Evolutionary conservation across 2,888 invertebrate species (phyloP).

Genomic region (Sympetrum striolatum): DNA sequence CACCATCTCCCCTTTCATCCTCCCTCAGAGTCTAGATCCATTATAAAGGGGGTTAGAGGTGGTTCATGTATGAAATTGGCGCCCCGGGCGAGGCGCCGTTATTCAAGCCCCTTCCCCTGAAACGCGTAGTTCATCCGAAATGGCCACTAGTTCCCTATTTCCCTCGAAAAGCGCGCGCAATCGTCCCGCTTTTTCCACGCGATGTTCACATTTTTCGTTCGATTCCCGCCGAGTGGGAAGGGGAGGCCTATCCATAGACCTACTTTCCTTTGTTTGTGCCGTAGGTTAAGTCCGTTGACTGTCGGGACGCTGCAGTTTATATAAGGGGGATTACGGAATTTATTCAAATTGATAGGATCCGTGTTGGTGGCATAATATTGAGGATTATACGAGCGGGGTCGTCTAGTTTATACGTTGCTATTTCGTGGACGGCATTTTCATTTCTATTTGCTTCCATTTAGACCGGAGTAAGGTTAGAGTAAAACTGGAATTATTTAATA

Average conservation of each 20-base stretch:
- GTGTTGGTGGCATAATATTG: too few species aligned
- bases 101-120: background rate
- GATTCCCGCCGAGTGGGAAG: background rate
- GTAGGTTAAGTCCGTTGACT: background rate
- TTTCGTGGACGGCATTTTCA: too few species aligned
- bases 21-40: background rate
- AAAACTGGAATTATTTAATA: too few species aligned
- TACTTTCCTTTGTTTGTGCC: background rate
- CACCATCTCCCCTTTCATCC: background rate
- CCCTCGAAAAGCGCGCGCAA: background rate
- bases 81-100: conserved; percentile 17
- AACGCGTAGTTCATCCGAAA: background rate
- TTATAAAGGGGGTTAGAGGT: conserved; percentile 28
- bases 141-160: background rate
- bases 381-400: too few species aligned
- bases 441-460: too few species aligned
- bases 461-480: too few species aligned
- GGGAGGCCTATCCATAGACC: background rate
- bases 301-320: background rate
- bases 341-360: too few species aligned
- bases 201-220: background rate
- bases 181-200: background rate
- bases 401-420: too few species aligned
- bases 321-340: background rate
- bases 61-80: conserved; percentile 36